These are phyloP conservation scores for Crotophaga sulcirostris DNA, from an alignment of 2,113 vertebrate species.

Conservation along the genomic window DNA sequence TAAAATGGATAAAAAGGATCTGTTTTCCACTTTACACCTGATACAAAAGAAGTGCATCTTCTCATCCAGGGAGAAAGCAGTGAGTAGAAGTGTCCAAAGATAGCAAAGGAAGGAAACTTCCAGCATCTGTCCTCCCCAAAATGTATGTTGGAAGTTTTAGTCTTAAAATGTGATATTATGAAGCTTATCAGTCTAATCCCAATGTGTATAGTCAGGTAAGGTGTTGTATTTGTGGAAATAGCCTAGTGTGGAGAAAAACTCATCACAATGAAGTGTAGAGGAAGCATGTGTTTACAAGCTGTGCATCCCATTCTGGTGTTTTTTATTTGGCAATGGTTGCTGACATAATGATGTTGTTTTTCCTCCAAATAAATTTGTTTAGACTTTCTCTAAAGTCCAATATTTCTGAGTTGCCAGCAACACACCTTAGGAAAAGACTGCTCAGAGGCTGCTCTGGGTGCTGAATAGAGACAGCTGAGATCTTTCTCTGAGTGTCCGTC, in stretches of 20 bases:
- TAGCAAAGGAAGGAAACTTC: not conserved
- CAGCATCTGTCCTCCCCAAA: not conserved
- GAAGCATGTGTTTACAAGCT: not conserved
- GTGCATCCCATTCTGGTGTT: not conserved
- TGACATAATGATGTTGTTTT: not conserved
- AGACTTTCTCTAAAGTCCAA: not conserved
- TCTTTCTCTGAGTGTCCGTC: not conserved
- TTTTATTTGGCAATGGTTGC: not conserved
- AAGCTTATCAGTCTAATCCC: not conserved
- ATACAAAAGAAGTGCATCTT: not conserved
- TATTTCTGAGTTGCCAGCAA: not conserved
- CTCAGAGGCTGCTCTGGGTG: not conserved
- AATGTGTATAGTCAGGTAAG: not conserved
- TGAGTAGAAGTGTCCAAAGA: not conserved
- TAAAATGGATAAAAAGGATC: not conserved
- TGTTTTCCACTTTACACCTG: not conserved
- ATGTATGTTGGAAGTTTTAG: not conserved
- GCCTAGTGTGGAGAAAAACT: not conserved
- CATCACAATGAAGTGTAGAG: rapidly evolving
- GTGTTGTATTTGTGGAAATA: not conserved
- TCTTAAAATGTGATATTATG: not conserved
- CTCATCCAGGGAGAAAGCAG: not conserved
- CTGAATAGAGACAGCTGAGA: not conserved
- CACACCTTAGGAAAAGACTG: not conserved
- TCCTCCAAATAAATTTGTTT: not conserved